phyloP scores from a whole-genome alignment of 2,113 vertebrate genomes.

The Nyctibius bracteatus region DNA sequence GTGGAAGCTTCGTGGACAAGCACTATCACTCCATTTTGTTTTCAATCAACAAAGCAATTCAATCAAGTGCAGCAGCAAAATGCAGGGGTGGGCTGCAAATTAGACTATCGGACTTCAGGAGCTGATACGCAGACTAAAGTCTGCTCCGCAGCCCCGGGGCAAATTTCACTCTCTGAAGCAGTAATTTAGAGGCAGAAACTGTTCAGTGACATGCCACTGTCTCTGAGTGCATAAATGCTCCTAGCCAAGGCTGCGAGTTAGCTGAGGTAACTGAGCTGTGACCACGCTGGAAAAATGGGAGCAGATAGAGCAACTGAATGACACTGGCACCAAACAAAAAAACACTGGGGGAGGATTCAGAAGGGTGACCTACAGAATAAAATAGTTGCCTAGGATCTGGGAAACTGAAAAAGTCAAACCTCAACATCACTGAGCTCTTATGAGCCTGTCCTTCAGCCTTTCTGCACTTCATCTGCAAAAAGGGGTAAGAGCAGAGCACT shows the following conservation, averaged over 20 bases:
- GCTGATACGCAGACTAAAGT: not conserved
- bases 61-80: not conserved
- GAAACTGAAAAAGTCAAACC: not conserved
- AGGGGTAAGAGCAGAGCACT: not conserved
- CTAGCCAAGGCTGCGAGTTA: not conserved
- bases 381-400: not conserved
- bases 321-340: not conserved
- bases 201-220: not conserved
- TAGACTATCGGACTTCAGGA: not conserved
- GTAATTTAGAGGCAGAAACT: not conserved
- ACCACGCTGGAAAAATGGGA: accelerated
- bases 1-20: not conserved
- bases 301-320: not conserved
- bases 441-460: not conserved
- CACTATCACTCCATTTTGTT: not conserved
- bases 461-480: not conserved
- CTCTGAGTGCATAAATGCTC: not conserved
- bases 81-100: not conserved
- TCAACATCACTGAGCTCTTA: not conserved
- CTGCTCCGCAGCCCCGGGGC: not conserved
- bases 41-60: not conserved
- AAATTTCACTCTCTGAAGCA: not conserved
- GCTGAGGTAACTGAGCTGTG: not conserved
- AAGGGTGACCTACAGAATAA: not conserved
- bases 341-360: not conserved